A percentile compares a stretch with the other conserved stretches of the same genome.
phyloP scores from a whole-genome alignment of 2,888 invertebrate species.

The Leptinotarsa rubiginosa region DNA sequence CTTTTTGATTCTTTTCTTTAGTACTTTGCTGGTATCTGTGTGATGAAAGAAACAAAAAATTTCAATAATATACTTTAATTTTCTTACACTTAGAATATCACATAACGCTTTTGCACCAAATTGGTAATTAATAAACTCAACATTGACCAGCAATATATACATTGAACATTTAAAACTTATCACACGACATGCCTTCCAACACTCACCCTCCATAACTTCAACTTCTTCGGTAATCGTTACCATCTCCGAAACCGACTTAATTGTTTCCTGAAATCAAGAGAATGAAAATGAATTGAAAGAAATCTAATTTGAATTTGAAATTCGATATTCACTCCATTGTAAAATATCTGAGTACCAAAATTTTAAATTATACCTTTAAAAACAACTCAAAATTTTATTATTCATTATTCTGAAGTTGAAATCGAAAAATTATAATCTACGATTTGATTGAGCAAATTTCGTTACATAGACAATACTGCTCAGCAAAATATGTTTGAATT shows the following conservation, averaged over 20 bases:
- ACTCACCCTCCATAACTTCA: slow-evolving; percentile 67
- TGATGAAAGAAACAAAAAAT: slow-evolving; percentile 5
- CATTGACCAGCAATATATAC: slow-evolving; percentile 47
- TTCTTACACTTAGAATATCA: not conserved
- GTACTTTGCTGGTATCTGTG: slow-evolving; percentile 57
- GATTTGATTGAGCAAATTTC: no score
- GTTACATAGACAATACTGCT: no score
- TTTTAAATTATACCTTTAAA: no score
- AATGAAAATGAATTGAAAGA: no score
- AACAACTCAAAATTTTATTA: no score
- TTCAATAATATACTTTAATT: slow-evolving; percentile 25
- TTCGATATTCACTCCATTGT: not conserved
- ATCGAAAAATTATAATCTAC: no score
- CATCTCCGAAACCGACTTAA: slow-evolving; percentile 64
- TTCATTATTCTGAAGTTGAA: no score
- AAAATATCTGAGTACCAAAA: no score
- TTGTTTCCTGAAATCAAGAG: slow-evolving; percentile 60
- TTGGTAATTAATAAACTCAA: slow-evolving; percentile 32
- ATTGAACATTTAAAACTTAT: slow-evolving; percentile 28
- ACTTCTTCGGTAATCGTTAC: slow-evolving; percentile 66
- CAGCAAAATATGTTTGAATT: no score
- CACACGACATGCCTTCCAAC: slow-evolving; percentile 8
- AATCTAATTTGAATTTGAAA: not conserved
- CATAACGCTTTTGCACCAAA: slow-evolving; percentile 7
- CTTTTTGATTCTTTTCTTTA: slow-evolving; percentile 59